Base-by-base conservation (phyloP, 2,797 vertebrate genomes). In the Poecile montanus region DNA sequence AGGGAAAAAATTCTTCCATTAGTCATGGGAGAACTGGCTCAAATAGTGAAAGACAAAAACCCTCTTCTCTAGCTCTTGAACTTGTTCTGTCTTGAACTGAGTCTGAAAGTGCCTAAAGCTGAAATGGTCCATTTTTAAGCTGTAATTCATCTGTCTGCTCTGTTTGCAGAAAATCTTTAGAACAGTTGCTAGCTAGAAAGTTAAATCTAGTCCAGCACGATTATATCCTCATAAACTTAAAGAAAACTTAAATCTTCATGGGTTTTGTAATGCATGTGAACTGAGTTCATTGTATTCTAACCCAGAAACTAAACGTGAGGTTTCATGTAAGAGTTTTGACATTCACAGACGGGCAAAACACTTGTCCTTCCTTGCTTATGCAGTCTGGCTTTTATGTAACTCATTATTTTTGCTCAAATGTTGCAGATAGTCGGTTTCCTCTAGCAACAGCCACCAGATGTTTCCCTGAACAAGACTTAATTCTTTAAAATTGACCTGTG, bases 391-490 rank as follows among this genome's bases (percentile, higher is more conserved):
- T 89, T 93, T 95, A 88, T 89, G 85, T 88, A 92, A 91, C 89
- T 91, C 66, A 38, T 87, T 90, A 71, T 88, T 95, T 89, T 76
- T 92, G 84, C 71, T 93, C 75, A 20, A 77, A 47, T 76, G 72
- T 89, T 95, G 86, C 85, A 76, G 94, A 90, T 56, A 87, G 91
- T 91, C 61, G 70, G 93, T 90, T 93, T 96, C 94, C 95, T 96
- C 67, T 96, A 91, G 96, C 96, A 97, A 96, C 94, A 96, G 95
- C 90, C 93, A 91, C 92, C 94, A 95, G 96, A 92, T 93, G 92
- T 94, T 90, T 60, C 63, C 16, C 83, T 87, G 93, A 96, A 96
- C 95, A 96, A 96, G 91, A 47, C 91, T 93, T 71, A 87, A 89
- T 96, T 96, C 94, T 97, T 89, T 73, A 62, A 86, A 86, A 88